Percentiles rank a stretch among this genome's conserved stretches.
phyloP scores from a whole-genome alignment of 2,113 vertebrate species.

The Labrus mixtus region DNA sequence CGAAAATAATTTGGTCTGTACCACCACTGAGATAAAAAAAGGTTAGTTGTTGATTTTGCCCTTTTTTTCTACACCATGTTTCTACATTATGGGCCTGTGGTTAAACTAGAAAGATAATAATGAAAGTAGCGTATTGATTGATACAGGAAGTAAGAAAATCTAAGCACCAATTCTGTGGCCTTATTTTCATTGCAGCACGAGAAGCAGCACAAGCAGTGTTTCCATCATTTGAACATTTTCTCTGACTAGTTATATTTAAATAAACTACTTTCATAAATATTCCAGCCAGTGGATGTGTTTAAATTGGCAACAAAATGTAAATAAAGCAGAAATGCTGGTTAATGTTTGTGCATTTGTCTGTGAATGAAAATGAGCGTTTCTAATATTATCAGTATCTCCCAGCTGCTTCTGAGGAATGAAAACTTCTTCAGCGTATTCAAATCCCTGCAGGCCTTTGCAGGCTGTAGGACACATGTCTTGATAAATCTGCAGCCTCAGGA shows the following conservation, averaged over 20 bases:
- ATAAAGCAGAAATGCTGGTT: background rate
- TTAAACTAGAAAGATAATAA: no score
- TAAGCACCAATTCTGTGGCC: no score
- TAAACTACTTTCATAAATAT: background rate
- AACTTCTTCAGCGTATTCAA: background rate
- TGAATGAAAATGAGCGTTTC: background rate
- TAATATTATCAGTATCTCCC: background rate
- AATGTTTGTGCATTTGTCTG: no score
- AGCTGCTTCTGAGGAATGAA: background rate
- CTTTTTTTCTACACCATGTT: no score
- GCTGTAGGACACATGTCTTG: background rate
- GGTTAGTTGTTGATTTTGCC: no score
- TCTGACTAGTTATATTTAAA: background rate
- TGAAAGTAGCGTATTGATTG: no score
- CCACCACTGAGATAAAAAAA: no score
- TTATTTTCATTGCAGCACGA: no score
- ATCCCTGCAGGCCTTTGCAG: background rate
- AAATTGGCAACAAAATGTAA: background rate
- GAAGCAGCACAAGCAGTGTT: background rate
- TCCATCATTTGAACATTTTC: background rate
- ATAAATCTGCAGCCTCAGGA: background rate
- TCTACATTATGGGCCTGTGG: no score
- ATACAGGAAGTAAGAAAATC: no score
- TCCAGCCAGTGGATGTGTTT: background rate
- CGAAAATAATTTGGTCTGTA: no score